Base-by-base conservation (phyloP, 2,888 invertebrate genomes). In the Ametastegia equiseti region DNA sequence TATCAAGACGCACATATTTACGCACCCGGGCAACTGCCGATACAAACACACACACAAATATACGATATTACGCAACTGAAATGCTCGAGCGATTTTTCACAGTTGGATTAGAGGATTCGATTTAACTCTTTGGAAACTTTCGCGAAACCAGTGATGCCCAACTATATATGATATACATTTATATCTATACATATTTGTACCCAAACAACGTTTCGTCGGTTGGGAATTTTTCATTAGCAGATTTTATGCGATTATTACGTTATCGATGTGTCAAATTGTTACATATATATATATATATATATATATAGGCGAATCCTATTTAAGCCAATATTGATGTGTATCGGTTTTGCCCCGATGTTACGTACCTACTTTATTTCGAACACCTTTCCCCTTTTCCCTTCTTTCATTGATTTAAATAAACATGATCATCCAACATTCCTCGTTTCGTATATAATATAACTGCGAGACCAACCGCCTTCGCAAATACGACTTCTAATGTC, bases 1-100 rank as follows among this genome's bases (percentile, higher is more conserved):
- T 27, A 78, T 60, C 30, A 7, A 60, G 54, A 36, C 33, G 11
- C 42, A 36, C 54, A 54, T 45, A 75, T 75, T 50, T 75, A 75
- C 75, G 50, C 54, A 50, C 36, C 60, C 60, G 60, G 30, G 15
- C 60, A 30, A 60, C 9, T 30, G 60, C 30, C 30, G 27, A 11
- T 30, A 60, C 30, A 13, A 0, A n/a, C 4, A 63, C 33, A n/a
- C 33, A n/a, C 30, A 27, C 19, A 33, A 19, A 57, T 19, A 30
- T 30, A 5, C 33, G 15, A 1, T 6, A 7, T 67, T 39, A 71
- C 27, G 69, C 73, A 73, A 50, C 36, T n/a, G 27, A 33, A n/a
- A 15, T 33, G n/a, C 73, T n/a, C 27, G 36, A 11, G n/a, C n/a
- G 45, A 50, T 75, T 54, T 36, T 75, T 54, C n/a, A 47, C 33